phyloP scores from a whole-genome alignment of 2,888 invertebrate genomes.

The Stomorhina lunata region DNA sequence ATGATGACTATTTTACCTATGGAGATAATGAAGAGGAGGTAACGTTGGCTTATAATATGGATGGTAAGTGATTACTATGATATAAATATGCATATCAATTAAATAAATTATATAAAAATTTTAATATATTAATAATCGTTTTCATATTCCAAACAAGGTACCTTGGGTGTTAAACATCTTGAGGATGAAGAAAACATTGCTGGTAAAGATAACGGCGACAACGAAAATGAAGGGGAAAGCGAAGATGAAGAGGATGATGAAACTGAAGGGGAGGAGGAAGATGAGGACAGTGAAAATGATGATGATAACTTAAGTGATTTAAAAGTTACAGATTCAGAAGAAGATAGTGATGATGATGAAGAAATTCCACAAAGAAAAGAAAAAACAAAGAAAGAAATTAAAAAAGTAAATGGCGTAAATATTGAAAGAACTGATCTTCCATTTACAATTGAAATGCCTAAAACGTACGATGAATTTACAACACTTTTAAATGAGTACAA shows the following conservation, averaged over 20 bases:
- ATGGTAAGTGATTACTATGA: constrained; percentile 72
- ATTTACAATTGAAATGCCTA: constrained; percentile 83
- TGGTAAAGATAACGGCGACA: constrained; percentile 70
- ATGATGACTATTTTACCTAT: constrained; percentile 87
- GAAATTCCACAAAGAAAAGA: not conserved
- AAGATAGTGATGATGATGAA: constrained; percentile 32
- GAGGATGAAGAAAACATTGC: constrained; percentile 67
- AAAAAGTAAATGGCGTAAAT: not conserved
- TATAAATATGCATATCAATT: too few species aligned
- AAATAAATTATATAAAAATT: not conserved
- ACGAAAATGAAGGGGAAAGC: constrained; percentile 69
- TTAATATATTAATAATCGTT: not conserved
- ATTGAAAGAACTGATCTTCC: constrained; percentile 82
- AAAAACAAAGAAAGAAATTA: constrained; percentile 19
- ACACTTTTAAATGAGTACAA: constrained; percentile 83
- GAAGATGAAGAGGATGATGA: constrained; percentile 51
- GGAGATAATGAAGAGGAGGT: constrained; percentile 75
- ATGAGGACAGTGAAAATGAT: constrained; percentile 76
- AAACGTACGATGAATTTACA: constrained; percentile 83
- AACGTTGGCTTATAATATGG: constrained; percentile 76
- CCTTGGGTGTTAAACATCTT: constrained; percentile 48
- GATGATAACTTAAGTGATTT: constrained; percentile 78
- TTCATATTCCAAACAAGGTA: constrained; percentile 54
- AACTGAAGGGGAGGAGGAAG: constrained; percentile 70
- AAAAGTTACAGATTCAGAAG: constrained; percentile 76